Evolutionary conservation across 2,888 invertebrate species (phyloP).

Genomic region (Acanthococcus lagerstroemiae): DNA sequence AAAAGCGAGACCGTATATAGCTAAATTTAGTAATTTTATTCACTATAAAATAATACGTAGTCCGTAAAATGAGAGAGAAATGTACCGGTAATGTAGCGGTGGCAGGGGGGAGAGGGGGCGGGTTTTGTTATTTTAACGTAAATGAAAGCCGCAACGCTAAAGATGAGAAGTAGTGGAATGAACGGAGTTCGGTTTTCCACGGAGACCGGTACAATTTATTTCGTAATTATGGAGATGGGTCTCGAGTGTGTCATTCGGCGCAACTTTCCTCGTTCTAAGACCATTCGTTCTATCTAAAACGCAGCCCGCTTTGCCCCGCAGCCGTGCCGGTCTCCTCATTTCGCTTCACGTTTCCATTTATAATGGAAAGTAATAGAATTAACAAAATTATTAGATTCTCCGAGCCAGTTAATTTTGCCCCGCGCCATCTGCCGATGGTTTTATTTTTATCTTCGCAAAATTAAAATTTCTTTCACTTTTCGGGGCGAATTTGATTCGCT

Average conservation of each 20-base stretch:
- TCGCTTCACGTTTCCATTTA: constrained; percentile 29
- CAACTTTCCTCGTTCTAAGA: constrained; percentile 31
- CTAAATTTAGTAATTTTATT: not conserved
- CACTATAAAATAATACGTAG: not conserved
- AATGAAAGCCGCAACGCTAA: constrained; percentile 9
- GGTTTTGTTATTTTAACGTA: constrained; percentile 5
- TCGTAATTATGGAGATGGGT: constrained; percentile 37
- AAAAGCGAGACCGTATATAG: not conserved
- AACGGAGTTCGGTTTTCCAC: constrained; percentile 18
- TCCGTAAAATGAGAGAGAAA: not conserved
- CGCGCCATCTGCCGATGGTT: constrained; percentile 2
- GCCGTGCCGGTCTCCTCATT: constrained; percentile 6
- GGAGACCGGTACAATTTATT: constrained; percentile 36
- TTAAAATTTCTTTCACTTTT: constrained; percentile 21
- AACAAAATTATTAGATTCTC: constrained; percentile 32
- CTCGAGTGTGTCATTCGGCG: constrained; percentile 35
- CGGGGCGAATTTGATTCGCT: too few species aligned
- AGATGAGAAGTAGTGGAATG: constrained; percentile 13
- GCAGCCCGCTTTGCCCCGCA: constrained; percentile 1
- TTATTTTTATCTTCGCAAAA: constrained; percentile 11
- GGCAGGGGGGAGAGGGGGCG: not conserved
- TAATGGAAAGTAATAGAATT: constrained; percentile 35
- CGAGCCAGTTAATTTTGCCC: constrained; percentile 21
- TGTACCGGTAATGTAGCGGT: not conserved
- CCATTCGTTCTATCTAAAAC: constrained; percentile 27